phyloP scores from a whole-genome alignment of 2,888 invertebrate genomes.

The Ptychoptera albimana region DNA sequence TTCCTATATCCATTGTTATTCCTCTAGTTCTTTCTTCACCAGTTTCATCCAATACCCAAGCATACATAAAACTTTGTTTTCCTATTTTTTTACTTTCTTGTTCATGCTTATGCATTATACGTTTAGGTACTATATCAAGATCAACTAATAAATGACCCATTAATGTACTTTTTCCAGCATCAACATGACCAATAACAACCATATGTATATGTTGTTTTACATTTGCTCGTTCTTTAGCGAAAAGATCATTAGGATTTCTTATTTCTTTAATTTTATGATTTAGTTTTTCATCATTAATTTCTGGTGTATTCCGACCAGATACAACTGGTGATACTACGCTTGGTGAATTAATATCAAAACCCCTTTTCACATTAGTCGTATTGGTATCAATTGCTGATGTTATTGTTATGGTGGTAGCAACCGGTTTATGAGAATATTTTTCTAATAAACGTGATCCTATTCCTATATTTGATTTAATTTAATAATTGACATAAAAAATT shows the following conservation, averaged over 20 bases:
- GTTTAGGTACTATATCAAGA: slow-evolving; percentile 72
- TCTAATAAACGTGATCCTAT: slow-evolving; percentile 10
- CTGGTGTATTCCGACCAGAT: slow-evolving; percentile 40
- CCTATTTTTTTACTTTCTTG: slow-evolving; percentile 94
- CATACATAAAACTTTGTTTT: slow-evolving; percentile 95
- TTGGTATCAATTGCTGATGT: slow-evolving; percentile 18
- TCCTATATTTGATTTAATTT: slow-evolving; percentile 10
- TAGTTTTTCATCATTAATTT: slow-evolving; percentile 17
- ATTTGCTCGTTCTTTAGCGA: slow-evolving; percentile 56
- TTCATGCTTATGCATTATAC: slow-evolving; percentile 89
- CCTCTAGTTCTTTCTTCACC: slow-evolving; percentile 93
- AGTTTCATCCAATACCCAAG: slow-evolving; percentile 98
- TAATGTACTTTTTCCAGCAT: slow-evolving; percentile 34
- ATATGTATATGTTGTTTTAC: slow-evolving; percentile 79
- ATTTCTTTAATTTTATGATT: slow-evolving; percentile 24
- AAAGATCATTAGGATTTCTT: slow-evolving; percentile 36
- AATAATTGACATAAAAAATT: neutral
- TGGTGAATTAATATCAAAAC: slow-evolving; percentile 34
- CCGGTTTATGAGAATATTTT: slow-evolving; percentile 8
- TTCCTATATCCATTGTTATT: slow-evolving; percentile 97
- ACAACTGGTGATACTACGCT: slow-evolving; percentile 49
- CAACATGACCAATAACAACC: slow-evolving; percentile 92
- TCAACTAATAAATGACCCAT: slow-evolving; percentile 88
- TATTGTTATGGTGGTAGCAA: slow-evolving; percentile 5
- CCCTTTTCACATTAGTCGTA: slow-evolving; percentile 15